Percentiles rank a stretch among this genome's conserved stretches.
These are phyloP conservation scores for Drosophila glabriapex DNA, from an alignment of 2,888 invertebrate genomes.

Conservation along the genomic window DNA sequence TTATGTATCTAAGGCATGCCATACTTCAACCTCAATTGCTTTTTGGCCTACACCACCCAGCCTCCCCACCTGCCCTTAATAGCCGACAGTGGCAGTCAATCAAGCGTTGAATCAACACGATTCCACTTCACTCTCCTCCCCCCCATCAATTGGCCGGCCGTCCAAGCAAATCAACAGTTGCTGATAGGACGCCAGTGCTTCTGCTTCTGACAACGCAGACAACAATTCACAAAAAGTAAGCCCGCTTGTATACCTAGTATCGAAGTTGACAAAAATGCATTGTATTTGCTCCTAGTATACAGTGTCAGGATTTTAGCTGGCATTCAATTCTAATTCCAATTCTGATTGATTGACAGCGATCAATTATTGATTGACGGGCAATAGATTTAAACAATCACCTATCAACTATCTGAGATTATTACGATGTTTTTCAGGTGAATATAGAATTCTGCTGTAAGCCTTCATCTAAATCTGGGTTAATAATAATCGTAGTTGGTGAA, in stretches of 20 bases:
- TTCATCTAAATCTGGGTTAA: background rate
- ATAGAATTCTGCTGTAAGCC: background rate
- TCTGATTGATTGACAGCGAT: background rate
- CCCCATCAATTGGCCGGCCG: slow-evolving; percentile 39
- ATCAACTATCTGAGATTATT: background rate
- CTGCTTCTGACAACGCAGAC: slow-evolving; percentile 21
- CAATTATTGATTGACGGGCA: background rate
- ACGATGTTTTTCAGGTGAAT: background rate
- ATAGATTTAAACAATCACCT: background rate
- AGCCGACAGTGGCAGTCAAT: slow-evolving; percentile 42
- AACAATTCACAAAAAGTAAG: slow-evolving; percentile 12
- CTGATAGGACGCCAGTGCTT: slow-evolving; percentile 20
- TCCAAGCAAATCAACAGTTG: slow-evolving; percentile 37
- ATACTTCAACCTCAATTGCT: slow-evolving; percentile 35
- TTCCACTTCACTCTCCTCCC: background rate
- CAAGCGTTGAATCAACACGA: slow-evolving; percentile 41
- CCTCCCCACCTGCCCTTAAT: background rate
- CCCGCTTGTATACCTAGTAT: background rate
- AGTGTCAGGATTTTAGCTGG: too few relatives aligned
- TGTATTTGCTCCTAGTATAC: background rate
- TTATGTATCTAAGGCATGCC: slow-evolving; percentile 49
- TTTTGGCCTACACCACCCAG: slow-evolving; percentile 6
- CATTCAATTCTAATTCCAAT: background rate
- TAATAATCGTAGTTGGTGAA: background rate
- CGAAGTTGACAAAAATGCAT: background rate